Evolutionary conservation across 30 jellyfish, hydroid and myxozoan species (phyloP).

Genomic region (Hydractinia echinata): DNA sequence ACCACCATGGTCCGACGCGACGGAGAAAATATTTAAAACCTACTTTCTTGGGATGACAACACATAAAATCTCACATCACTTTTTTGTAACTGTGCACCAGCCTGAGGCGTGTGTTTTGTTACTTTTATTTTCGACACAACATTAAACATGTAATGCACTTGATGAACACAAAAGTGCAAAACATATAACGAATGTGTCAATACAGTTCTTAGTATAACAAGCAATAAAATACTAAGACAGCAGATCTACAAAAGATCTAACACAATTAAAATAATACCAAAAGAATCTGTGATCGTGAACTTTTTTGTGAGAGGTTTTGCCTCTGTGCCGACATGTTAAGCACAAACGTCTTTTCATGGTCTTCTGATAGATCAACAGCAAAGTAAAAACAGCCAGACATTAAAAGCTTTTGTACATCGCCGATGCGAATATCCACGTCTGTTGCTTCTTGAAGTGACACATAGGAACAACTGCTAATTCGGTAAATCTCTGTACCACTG

Average conservation of each 20-base stretch:
- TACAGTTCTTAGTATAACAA: no score
- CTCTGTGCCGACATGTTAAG: constrained; percentile 75
- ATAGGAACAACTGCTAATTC: constrained; percentile 57
- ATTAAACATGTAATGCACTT: no score
- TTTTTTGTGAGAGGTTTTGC: constrained; percentile 47
- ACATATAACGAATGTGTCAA: no score
- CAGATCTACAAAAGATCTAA: neutral
- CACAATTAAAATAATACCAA: constrained; percentile 44
- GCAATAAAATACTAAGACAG: no score
- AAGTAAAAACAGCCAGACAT: constrained; percentile 81
- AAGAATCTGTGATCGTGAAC: constrained; percentile 70
- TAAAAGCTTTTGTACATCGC: constrained; percentile 65
- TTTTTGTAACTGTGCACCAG: no score
- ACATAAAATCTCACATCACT: no score
- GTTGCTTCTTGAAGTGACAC: constrained; percentile 70
- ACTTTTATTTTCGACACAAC: no score
- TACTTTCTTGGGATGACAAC: no score
- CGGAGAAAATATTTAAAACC: no score
- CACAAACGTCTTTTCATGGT: constrained; percentile 42
- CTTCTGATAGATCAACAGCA: constrained; percentile 39
- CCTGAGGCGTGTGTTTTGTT: no score
- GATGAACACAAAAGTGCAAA: no score
- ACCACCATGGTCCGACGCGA: no score
- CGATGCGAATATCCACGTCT: constrained; percentile 53
- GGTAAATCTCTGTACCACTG: constrained; percentile 62